Percentiles rank a stretch among this genome's conserved stretches.
Evolutionary conservation across 1,140 invertebrate species (phyloP).

Genomic region (Scylla paramamosain): DNA sequence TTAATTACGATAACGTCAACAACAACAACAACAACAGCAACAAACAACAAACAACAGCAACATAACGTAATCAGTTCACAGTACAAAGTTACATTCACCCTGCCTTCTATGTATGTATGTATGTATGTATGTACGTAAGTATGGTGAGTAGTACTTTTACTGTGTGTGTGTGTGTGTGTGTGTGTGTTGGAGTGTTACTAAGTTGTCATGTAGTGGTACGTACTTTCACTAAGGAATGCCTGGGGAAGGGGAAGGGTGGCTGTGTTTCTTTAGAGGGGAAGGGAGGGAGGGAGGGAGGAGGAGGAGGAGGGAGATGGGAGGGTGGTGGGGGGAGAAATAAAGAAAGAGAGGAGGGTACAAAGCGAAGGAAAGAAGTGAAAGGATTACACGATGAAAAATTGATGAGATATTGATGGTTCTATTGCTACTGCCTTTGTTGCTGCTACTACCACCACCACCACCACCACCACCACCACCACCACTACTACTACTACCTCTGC

Average conservation of each 20-base stretch:
- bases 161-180: background rate
- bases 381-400: background rate
- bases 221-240: constrained; percentile 12
- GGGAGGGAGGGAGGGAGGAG: background rate
- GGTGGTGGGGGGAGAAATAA: background rate
- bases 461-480: too few relatives aligned
- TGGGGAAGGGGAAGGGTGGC: background rate
- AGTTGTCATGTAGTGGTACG: background rate
- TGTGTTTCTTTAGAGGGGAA: background rate
- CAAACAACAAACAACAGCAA: too few relatives aligned
- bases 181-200: background rate
- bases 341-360: background rate
- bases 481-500: too few relatives aligned
- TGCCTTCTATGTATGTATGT: too few relatives aligned
- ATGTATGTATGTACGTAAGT: background rate
- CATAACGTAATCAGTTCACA: too few relatives aligned
- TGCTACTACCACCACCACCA: background rate
- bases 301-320: background rate
- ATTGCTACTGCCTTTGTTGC: background rate
- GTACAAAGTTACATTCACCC: too few relatives aligned
- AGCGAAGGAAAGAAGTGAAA: background rate
- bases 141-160: background rate
- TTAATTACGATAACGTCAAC: too few relatives aligned
- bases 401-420: background rate
- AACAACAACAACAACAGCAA: too few relatives aligned